Conservation (phyloP, 2,113 vertebrate genomes). For the cattle (Bos taurus) region ARS-UCD2.0 NC_037349.1:59975001-59975500, state of each 20-base stretch:
- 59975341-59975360: rapidly evolving
- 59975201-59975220: not conserved
- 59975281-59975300: not conserved
- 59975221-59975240: not conserved
- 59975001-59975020: not conserved
- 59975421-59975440: not conserved
- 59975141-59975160: not conserved
- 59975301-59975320: not conserved
- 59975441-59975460: not conserved
- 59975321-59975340: not conserved
- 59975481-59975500: not conserved
- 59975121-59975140: not conserved
- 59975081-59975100: not conserved
- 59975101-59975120: no score
- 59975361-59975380: no score
- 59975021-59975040: not conserved
- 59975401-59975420: not conserved
- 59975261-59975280: rapidly evolving
- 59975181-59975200: not conserved
- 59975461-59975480: not conserved
- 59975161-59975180: not conserved
- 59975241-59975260: not conserved
- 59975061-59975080: not conserved
- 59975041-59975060: rapidly evolving
- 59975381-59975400: not conserved